Conservation (phyloP, 2,888 invertebrate species). For the Papilio gigon region DNA sequence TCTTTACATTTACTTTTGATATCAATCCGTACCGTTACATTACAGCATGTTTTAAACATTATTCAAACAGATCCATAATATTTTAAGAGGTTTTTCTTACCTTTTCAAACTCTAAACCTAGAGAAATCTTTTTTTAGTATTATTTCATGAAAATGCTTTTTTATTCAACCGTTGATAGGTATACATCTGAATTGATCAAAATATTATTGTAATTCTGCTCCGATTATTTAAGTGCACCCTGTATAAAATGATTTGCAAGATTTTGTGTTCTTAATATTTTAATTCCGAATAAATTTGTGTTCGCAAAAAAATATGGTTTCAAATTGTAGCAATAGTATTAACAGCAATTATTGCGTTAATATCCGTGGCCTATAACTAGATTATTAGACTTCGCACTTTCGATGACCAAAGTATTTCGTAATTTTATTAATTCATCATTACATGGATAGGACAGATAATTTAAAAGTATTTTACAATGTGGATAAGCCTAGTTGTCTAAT, state of each 20-base stretch:
- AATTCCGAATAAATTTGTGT: background rate
- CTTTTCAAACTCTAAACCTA: no score
- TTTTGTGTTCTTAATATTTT: background rate
- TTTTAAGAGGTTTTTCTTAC: no score
- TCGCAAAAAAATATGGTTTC: background rate
- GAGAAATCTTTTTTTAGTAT: no score
- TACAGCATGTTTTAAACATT: no score
- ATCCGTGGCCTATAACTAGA: constrained; percentile 18
- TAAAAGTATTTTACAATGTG: background rate
- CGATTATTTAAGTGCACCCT: no score
- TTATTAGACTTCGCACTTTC: constrained; percentile 2
- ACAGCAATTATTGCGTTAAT: constrained; percentile 16
- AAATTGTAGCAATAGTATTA: constrained; percentile 18
- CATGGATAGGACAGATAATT: background rate
- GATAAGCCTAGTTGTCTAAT: background rate
- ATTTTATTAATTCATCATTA: background rate
- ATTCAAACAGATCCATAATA: no score
- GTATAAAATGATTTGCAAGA: no score
- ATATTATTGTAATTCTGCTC: no score
- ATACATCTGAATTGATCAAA: no score
- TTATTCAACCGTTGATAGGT: no score
- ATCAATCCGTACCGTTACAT: background rate
- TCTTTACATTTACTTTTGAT: background rate
- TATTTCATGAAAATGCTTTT: no score
- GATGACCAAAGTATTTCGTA: constrained; percentile 12